Percentiles rank a stretch among this genome's conserved stretches.
phyloP scores from a whole-genome alignment of 1,140 invertebrate genomes.

The Galendromus occidentalis region DNA sequence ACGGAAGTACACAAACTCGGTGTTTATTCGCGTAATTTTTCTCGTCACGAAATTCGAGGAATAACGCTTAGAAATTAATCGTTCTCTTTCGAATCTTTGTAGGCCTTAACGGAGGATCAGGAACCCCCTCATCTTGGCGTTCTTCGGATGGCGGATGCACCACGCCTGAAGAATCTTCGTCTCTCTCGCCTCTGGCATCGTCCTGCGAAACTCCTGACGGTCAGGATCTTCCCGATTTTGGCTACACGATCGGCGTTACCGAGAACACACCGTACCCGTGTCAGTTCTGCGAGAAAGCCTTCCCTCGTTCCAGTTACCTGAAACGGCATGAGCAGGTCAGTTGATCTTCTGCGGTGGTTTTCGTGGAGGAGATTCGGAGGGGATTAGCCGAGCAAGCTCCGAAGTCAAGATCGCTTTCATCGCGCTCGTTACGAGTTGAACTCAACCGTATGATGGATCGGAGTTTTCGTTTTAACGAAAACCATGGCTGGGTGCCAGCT shows the following conservation, averaged over 20 bases:
- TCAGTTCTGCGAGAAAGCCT: slow-evolving; percentile 74
- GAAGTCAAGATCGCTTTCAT: background rate
- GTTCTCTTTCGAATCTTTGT: background rate
- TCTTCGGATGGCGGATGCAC: slow-evolving; percentile 31
- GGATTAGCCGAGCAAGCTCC: too few species aligned
- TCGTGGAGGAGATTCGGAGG: too few species aligned
- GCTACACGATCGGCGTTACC: slow-evolving; percentile 43
- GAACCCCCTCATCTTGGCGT: slow-evolving; percentile 33
- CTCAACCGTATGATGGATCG: too few species aligned
- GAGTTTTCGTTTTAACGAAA: too few species aligned
- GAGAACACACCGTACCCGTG: slow-evolving; percentile 62
- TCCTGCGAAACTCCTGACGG: slow-evolving; percentile 31
- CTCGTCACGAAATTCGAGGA: too few species aligned
- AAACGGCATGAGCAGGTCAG: slow-evolving; percentile 81
- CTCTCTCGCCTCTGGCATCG: slow-evolving; percentile 28
- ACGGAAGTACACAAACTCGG: too few species aligned
- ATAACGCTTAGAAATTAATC: too few species aligned
- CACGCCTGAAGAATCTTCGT: slow-evolving; percentile 34
- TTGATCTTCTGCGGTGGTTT: background rate
- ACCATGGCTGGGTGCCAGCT: too few species aligned
- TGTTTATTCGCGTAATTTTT: too few species aligned
- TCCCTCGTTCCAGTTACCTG: slow-evolving; percentile 59
- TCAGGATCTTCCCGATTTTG: slow-evolving; percentile 35
- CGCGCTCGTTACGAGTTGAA: background rate
- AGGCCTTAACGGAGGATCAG: slow-evolving; percentile 17